Base-by-base conservation (phyloP, 2,113 vertebrate species). In the Craseonycteris thonglongyai region DNA sequence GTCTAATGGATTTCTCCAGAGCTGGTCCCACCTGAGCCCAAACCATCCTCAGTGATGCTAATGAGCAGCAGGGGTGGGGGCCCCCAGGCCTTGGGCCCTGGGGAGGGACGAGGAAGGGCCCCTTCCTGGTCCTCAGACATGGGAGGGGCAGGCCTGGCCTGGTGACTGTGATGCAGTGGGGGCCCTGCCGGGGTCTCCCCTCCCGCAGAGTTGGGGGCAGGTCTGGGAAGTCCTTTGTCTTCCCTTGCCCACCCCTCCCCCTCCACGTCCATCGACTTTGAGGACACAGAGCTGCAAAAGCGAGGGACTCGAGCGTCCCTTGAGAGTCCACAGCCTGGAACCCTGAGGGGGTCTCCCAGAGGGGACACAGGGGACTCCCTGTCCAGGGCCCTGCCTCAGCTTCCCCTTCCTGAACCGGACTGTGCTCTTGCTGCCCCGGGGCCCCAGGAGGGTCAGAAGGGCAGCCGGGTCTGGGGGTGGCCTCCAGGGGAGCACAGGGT, bases 1-100 rank as follows among this genome's bases (percentile, higher is more conserved):
- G 2, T 51, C 66, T 35, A n/a, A n/a, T n/a, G n/a, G 24, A 40
- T 33, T 13, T 63, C 51, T n/a, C 58, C 1, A 8, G 2, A 30
- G 26, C 19, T 5, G 7, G 40, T 65, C 26, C 22, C 2, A 15
- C 7, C 76, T 22, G 71, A n/a, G 8, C 38, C 59, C 3, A 40
- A 35, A 35, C 24, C 86, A 33, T 54, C 51, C 19, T 35, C 2
- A 5, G 49, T 4, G 45, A 26, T 63, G 11, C 1, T 30, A 4
- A 0, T 1, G 15, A 24, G 28, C 1, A 0, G 56, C 7, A 2
- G 14, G 0, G 2, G 47, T 11, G 8, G 65, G 35, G 33, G 19
- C n/a, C 38, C 63, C 47, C 58, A 24, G 14, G 49, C 19, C 1
- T 22, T 7, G 45, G 18, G 38, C 33, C 24, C 47, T 26, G 49